Conservation (phyloP, 2,797 vertebrate species). For the Parauchenoglanis ngamensis region DNA sequence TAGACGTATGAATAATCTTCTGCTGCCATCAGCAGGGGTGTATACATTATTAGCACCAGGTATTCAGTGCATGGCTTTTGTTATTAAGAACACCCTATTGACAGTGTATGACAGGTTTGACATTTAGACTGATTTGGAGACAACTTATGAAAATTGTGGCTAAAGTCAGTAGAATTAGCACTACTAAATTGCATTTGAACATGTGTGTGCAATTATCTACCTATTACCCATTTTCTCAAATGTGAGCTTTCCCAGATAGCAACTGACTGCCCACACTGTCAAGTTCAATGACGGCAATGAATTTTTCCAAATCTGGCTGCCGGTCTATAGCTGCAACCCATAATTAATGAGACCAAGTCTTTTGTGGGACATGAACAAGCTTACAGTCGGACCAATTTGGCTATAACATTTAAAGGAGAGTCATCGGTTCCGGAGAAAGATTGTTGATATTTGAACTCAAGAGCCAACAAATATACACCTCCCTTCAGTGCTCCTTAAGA, state of each 20-base stretch:
- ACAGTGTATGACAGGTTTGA: slow-evolving; percentile 22
- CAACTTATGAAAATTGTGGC: neutral
- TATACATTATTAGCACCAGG: slow-evolving; percentile 35
- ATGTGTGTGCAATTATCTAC: slow-evolving; percentile 19
- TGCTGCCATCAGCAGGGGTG: neutral
- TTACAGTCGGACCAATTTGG: neutral
- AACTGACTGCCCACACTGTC: neutral
- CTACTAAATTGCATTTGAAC: slow-evolving; percentile 4
- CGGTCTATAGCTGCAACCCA: neutral
- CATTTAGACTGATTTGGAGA: neutral
- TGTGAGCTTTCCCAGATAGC: slow-evolving; percentile 28
- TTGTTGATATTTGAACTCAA: no score
- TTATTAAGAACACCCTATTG: slow-evolving; percentile 24
- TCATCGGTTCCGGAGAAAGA: no score
- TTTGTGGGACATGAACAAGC: neutral
- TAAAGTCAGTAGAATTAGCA: neutral
- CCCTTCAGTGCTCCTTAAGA: no score
- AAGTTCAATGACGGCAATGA: neutral
- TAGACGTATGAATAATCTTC: slow-evolving; percentile 36
- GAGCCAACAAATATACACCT: no score
- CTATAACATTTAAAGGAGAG: neutral
- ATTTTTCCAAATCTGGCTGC: neutral
- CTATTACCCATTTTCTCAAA: neutral
- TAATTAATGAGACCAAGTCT: neutral
- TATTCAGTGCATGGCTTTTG: slow-evolving; percentile 17